Percentiles rank a stretch among this genome's conserved stretches.
These are phyloP conservation scores for Danio kyathit DNA, from an alignment of 2,797 vertebrate species.

Conservation along the genomic window DNA sequence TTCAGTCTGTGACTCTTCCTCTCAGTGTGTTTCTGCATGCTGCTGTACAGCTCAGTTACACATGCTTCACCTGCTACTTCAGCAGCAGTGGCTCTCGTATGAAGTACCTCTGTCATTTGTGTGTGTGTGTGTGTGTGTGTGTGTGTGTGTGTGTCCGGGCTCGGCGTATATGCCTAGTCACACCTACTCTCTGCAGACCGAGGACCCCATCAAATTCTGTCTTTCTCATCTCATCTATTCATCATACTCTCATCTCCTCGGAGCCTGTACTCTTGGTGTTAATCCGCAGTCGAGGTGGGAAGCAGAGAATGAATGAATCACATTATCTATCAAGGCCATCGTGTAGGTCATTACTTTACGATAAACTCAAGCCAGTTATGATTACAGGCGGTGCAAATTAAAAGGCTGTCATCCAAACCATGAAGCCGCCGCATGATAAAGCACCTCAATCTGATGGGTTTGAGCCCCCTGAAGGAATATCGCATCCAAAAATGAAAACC, in stretches of 20 bases:
- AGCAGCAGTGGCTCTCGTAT: conserved; percentile 45
- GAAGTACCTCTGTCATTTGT: conserved; percentile 45
- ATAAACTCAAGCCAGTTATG: conserved; percentile 50
- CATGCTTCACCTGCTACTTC: conserved; percentile 43
- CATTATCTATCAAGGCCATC: conserved; percentile 47
- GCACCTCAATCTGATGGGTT: conserved; percentile 10
- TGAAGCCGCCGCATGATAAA: conserved; percentile 27
- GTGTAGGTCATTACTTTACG: conserved; percentile 45
- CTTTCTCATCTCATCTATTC: conserved; percentile 41
- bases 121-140: not conserved
- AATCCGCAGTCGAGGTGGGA: conserved; percentile 16
- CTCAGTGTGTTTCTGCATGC: not conserved
- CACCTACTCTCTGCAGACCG: conserved; percentile 9
- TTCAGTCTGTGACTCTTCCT: not conserved
- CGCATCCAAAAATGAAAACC: conserved; percentile 8
- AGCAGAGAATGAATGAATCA: conserved; percentile 30
- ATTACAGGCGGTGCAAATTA: conserved; percentile 39
- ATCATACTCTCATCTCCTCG: conserved; percentile 33
- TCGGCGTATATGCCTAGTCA: conserved; percentile 22
- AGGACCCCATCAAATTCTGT: conserved; percentile 38
- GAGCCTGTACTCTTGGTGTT: not conserved
- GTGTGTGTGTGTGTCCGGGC: conserved; percentile 4
- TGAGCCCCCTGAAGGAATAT: conserved; percentile 16
- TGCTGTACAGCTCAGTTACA: conserved; percentile 39
- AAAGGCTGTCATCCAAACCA: conserved; percentile 44